phyloP scores from a whole-genome alignment of 2,888 invertebrate species.

The Brachylomia viminalis region DNA sequence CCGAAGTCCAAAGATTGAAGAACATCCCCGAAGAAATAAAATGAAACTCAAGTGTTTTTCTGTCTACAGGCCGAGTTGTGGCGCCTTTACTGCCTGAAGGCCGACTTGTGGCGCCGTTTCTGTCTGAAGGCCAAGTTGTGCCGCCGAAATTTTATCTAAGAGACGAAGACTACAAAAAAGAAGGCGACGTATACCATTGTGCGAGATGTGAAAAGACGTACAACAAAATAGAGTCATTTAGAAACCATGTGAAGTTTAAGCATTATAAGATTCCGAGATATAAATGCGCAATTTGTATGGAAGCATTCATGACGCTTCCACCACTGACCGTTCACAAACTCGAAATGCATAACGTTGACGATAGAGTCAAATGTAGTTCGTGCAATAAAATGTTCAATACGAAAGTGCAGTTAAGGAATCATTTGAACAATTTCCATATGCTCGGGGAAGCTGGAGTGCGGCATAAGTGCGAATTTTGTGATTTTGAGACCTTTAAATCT shows the following conservation, averaged over 20 bases:
- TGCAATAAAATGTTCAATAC: constrained; percentile 80
- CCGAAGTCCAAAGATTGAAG: neutral
- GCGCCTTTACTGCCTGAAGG: constrained; percentile 28
- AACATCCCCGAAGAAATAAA: constrained; percentile 22
- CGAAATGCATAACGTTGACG: constrained; percentile 79
- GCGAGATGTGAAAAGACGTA: constrained; percentile 77
- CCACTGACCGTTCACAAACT: constrained; percentile 78
- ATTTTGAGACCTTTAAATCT: constrained; percentile 80
- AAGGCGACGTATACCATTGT: constrained; percentile 73
- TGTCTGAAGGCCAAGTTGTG: constrained; percentile 72
- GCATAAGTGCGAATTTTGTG: constrained; percentile 80
- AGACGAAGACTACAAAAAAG: constrained; percentile 72
- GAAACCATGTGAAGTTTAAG: constrained; percentile 76
- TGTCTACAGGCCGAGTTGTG: constrained; percentile 36
- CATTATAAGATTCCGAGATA: constrained; percentile 76
- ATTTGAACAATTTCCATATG: constrained; percentile 82
- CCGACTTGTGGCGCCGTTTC: constrained; percentile 59
- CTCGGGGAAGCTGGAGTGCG: constrained; percentile 72
- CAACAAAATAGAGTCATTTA: constrained; percentile 72
- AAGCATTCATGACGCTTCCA: constrained; percentile 75
- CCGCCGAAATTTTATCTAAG: constrained; percentile 72
- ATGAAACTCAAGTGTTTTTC: constrained; percentile 19
- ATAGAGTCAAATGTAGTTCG: constrained; percentile 80
- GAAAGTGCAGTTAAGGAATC: constrained; percentile 74
- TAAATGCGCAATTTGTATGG: constrained; percentile 67